Conservation (phyloP, 2,888 invertebrate species). For the Allacma fusca region DNA sequence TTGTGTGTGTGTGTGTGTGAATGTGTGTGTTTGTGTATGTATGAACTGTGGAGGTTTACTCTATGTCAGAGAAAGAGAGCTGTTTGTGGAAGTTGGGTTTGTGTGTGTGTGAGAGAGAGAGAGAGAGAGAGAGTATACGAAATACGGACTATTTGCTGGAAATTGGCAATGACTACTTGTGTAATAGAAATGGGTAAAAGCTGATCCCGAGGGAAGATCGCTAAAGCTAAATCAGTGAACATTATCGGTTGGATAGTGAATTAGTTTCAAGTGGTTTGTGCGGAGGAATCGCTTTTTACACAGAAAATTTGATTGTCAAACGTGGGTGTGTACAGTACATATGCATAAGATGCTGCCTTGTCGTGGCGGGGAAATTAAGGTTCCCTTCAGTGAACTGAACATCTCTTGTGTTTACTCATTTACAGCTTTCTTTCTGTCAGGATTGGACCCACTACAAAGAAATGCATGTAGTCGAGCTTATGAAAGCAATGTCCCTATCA, state of each 20-base stretch:
- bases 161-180: slow-evolving; percentile 8
- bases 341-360: slow-evolving; percentile 3
- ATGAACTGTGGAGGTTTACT: background rate
- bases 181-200: slow-evolving; percentile 39
- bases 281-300: slow-evolving; percentile 26
- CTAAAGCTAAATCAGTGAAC: slow-evolving; percentile 37
- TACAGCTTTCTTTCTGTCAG: slow-evolving; percentile 17
- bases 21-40: background rate
- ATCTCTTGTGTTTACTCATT: slow-evolving; percentile 14
- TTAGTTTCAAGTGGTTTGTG: slow-evolving; percentile 46
- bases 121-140: background rate
- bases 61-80: background rate
- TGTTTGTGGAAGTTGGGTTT: background rate
- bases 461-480: background rate
- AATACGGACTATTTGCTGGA: background rate
- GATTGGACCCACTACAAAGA: background rate
- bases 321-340: background rate
- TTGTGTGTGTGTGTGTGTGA: background rate
- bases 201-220: slow-evolving; percentile 46
- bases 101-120: too few species aligned
- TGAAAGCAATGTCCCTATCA: background rate
- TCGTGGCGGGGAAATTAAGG: background rate
- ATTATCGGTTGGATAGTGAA: slow-evolving; percentile 39
- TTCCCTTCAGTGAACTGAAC: slow-evolving; percentile 14
- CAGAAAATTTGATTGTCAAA: slow-evolving; percentile 16